A percentile compares a stretch with the other conserved stretches of the same genome.
Evolutionary conservation across 1,140 invertebrate species (phyloP).

Genomic region (Drosophila willistoni): DNA sequence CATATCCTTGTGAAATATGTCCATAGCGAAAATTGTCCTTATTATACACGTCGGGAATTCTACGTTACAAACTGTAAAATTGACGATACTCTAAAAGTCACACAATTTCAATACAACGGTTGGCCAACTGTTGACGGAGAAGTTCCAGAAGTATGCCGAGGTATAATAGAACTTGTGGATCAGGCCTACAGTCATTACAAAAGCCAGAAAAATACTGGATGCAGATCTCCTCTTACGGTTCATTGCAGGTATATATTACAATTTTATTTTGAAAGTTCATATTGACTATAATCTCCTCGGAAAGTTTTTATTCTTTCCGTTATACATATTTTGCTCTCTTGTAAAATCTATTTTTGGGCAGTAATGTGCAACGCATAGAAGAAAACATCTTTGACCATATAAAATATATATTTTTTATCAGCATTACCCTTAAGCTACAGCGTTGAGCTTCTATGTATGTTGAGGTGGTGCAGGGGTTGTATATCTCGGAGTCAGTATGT

Average conservation of each 20-base stretch:
- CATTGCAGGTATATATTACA: constrained; percentile 88
- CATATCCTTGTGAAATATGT: constrained; percentile 93
- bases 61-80: constrained; percentile 91
- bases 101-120: constrained; percentile 94
- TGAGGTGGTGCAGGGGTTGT: too few species aligned
- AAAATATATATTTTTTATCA: too few species aligned
- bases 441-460: too few species aligned
- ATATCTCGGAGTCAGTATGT: too few species aligned
- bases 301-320: too few species aligned
- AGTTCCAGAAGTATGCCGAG: constrained; percentile 93
- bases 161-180: constrained; percentile 91
- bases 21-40: constrained; percentile 93
- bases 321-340: too few species aligned
- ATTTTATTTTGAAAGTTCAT: too few species aligned
- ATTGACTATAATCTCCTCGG: too few species aligned
- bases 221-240: constrained; percentile 87
- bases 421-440: too few species aligned
- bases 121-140: constrained; percentile 94
- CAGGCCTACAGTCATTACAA: constrained; percentile 85
- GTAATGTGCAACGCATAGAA: too few species aligned
- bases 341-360: too few species aligned
- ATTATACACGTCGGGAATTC: constrained; percentile 93
- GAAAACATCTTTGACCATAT: too few species aligned
- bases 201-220: constrained; percentile 84
- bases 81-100: constrained; percentile 88